Evolutionary conservation across 2,113 vertebrate genomes (phyloP), one percentile per base, ranked within the genome.

Genomic region (Todiramphus saurophagus): DNA sequence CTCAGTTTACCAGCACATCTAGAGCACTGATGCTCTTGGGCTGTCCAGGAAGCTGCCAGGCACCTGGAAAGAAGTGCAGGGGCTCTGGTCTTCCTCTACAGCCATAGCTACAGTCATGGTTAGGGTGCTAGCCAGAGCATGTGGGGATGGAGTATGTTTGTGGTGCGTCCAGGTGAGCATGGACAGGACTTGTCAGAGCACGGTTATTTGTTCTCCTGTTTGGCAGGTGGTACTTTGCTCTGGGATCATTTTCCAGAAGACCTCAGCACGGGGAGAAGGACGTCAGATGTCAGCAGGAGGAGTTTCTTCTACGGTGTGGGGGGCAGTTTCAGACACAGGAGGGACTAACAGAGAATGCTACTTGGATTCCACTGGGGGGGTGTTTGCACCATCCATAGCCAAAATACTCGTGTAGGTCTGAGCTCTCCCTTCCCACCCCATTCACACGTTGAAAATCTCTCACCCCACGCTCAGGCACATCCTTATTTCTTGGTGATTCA

Each of bases 41-140:
- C 28, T 55, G 56, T 18, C 13, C 9, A 10, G 50, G 39, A 76
- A n/a, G 12, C 16, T 37, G 44, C 30, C 44, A 56, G 70, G n/a
- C 39, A 33, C 21, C 3, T 1, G 28, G 41, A 63, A 11, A 2
- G 3, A 9, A 5, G 51, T 13, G 14, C 13, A 55, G 55, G 21
- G 30, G 21, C 30, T 56, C 14, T 33, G 11, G 33, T 2, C 10
- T 44, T 60, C 17, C 30, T 59, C n/a, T 13, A 5, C 60, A 78
- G 41, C 24, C 7, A 0, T 2, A 14, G 35, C 37, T 33, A 6
- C 41, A 13, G 41, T 9, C 48, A 3, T 0, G 0, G 30, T 3
- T 39, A 11, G 15, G 17, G 30, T 35, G 53, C 46, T 12, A 24
- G 33, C 41, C 1, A 4, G 14, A 35, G 28, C 2, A 0, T 11